Base-by-base conservation (phyloP, 2,113 vertebrate genomes). In the Isurus oxyrinchus region DNA sequence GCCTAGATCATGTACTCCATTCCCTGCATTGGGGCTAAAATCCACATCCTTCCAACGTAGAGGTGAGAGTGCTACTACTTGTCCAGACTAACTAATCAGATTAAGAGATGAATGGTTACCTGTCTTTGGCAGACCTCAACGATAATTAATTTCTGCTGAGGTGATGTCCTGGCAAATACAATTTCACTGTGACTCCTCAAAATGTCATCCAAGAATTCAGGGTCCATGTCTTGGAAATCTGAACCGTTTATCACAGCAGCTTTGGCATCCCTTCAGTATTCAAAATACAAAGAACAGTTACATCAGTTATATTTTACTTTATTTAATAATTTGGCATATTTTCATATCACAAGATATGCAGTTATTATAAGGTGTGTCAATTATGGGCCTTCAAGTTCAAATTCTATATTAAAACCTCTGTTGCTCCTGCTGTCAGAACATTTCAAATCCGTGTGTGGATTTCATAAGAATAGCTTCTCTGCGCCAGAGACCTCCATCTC, bases 61-160 rank as follows among this genome's bases (percentile, higher is more conserved):
- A n/a, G 31, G 57, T n/a, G 88, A 61, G 31, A 31, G 14, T n/a
- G 35, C 57, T n/a, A 19, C 10, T 35, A 61, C 88, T 61, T 35
- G 27, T 59, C 88, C 35, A 59, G n/a, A 31, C 88, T 19, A 93
- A n/a, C 87, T 61, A 55, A 6, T 59, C 5, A 19, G 19, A n/a
- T 69, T 49, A 57, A 57, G 19, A 44, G 5, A 96, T 27, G 91
- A 40, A 94, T 27, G 84, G 98, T 94, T 72, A 98, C 98, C 98
- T 98, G 98, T 96, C 98, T 97, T 96, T 98, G 98, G 40, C 98
- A 98, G 96, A 98, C 98, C 93, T 98, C 98, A 44, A 98, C 98
- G 0, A 98, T 98, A 31, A 98, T 97, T 84, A 98, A 96, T 91
- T 98, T 98, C 96, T 98, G 98, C 49, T 98, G 98, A 2, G 98